Base-by-base conservation (phyloP, 1,140 invertebrate genomes). In the Pseudomyrmex dendroicus region DNA sequence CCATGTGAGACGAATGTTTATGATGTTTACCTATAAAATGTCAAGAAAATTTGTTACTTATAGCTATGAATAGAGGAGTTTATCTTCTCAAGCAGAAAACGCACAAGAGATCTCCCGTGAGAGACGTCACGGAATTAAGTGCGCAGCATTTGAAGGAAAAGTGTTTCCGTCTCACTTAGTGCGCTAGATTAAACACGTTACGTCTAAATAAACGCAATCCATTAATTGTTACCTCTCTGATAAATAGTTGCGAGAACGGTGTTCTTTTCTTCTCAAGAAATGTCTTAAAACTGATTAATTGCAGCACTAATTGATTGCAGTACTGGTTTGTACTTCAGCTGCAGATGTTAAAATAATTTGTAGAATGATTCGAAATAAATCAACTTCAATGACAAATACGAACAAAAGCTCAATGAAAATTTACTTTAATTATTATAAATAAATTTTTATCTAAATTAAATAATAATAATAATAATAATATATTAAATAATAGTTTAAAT, bases 61-160 rank as follows among this genome's bases (percentile, higher is more conserved):
- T 10, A 70, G 20, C 9, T 66, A 3, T 13, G 4, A 77, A 35
- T 22, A 22, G 48, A 13, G 5, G 8, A 25, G 44, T 70, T 78
- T 78, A 70, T 78, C 35, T 66, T 22, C 44, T 44, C 7, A 25
- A 8, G 35, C 20, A n/a, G 52, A 68, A 57, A 57, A 57, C 25
- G 25, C 25, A 54, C 48, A 25, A 8, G 1, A 2, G 1, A 68
- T 48, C 22, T n/a, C 61, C 12, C 35, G 17, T 12, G 15, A 12
- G 61, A 48, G 52, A 68, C 20, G 35, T 46, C 62, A 48, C 22
- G 10, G 64, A 70, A 57, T 67, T 67, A 67, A 77, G 63, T 56
- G 48, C 4, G 50, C 35, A 46, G 46, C 50, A 66, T 52, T 66
- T 13, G 48, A 76, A 12, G 48, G 12, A 54, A 66, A 66, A 54